Base-by-base conservation (phyloP, 2,888 invertebrate species). In the Oegoconia quadripuncta region DNA sequence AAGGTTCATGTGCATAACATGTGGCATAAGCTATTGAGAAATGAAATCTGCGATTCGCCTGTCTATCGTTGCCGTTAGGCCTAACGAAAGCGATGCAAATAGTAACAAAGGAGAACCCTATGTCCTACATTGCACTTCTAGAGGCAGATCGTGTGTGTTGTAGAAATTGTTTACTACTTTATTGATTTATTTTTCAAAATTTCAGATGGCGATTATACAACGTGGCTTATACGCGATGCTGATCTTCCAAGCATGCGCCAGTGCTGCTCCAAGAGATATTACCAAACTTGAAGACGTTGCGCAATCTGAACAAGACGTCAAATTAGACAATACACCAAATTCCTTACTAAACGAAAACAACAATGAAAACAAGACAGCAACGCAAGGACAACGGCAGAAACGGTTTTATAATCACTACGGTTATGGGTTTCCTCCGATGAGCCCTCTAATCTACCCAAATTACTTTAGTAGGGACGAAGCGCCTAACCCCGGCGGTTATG, bases 161-260 rank as follows among this genome's bases (percentile, higher is more conserved):
- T 11, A n/a, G 17, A 25, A 36, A 37, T 22, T 2, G 16, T 23
- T n/a, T n/a, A n/a, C n/a, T n/a, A n/a, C n/a, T n/a, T n/a, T 18
- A 5, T 26, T 26, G 8, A n/a, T 11, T 23, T 50, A 34, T 50
- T 39, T 50, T 47, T 51, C 30, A n/a, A n/a, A n/a, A 33, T 44
- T 84, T 38, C 83, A 86, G 84, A 84, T 84, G 83, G 62, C 55
- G 55, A 55, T 37, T 42, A 23, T 59, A 33, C 44, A 48, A 14
- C 48, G 52, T 16, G 17, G 68, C 11, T 17, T 74, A 34, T 41
- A 74, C 41, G 61, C 61, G 38, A 42, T 73, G 40, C 49, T 78
- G 41, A 44, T 70, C 39, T 48, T 71, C 26, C 67, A 72, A 53
- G 46, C 59, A 40, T 56, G 50, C 45, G 67, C 64, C 22, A 48